Percentiles rank a stretch among this genome's conserved stretches.
Conservation (phyloP, 1,140 invertebrate species). For the Mamestra configurata region DNA sequence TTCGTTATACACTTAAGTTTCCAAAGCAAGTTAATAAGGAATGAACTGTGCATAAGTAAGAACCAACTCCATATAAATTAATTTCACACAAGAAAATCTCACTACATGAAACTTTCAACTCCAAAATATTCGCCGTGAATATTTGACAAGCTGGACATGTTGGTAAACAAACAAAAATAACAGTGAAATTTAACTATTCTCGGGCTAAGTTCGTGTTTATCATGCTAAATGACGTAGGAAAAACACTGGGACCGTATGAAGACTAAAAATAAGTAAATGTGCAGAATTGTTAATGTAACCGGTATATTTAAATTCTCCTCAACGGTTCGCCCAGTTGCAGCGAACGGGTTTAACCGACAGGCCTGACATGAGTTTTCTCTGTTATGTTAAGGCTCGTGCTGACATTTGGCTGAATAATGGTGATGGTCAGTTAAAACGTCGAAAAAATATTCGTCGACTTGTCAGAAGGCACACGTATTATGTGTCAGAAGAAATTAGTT, state of each 20-base stretch:
- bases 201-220: slow-evolving; percentile 26
- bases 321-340: slow-evolving; percentile 66
- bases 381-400: not conserved
- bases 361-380: slow-evolving; percentile 39
- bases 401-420: too few relatives aligned
- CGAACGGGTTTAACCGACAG: slow-evolving; percentile 50
- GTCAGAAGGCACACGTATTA: too few relatives aligned
- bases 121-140: not conserved
- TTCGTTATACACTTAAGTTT: too few relatives aligned
- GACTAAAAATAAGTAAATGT: slow-evolving; percentile 69
- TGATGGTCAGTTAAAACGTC: too few relatives aligned
- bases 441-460: too few relatives aligned
- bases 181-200: slow-evolving; percentile 48
- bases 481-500: too few relatives aligned
- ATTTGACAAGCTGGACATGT: not conserved
- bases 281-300: slow-evolving; percentile 66
- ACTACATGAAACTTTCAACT: not conserved
- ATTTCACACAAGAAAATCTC: not conserved
- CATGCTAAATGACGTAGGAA: slow-evolving; percentile 56
- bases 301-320: slow-evolving; percentile 68
- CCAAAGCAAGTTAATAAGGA: not conserved
- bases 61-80: not conserved
- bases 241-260: slow-evolving; percentile 56
- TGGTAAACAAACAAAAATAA: slow-evolving; percentile 39
- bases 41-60: not conserved